Conservation (phyloP, 2,113 vertebrate genomes). For the Rhea americana region DNA sequence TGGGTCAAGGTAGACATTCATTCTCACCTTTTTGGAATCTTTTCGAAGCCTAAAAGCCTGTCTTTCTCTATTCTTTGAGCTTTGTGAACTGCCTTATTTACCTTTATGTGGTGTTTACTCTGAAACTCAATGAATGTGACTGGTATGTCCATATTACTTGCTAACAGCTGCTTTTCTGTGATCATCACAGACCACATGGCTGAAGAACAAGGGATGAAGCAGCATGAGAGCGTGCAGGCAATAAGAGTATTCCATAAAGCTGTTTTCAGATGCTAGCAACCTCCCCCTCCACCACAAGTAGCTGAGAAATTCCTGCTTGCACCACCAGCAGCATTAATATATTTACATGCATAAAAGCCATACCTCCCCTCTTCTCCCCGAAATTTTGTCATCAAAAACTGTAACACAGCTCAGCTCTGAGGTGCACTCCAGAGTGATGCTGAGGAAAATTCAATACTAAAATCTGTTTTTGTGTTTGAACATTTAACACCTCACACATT, state of each 20-base stretch:
- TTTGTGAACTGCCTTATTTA: neutral
- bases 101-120: neutral
- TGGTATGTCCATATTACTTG: fast-evolving
- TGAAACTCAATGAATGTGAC: neutral
- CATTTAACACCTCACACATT: neutral
- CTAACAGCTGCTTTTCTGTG: neutral
- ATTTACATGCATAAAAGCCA: fast-evolving
- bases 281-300: fast-evolving
- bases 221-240: neutral
- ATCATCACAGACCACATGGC: neutral
- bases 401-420: neutral
- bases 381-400: neutral
- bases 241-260: neutral
- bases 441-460: neutral
- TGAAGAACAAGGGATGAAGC: neutral
- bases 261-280: neutral
- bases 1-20: neutral
- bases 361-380: neutral
- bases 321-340: neutral
- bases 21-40: slow-evolving; percentile 26
- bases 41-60: neutral
- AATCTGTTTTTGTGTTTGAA: neutral
- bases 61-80: neutral
- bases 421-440: fast-evolving
- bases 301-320: neutral